Evolutionary conservation across 2,113 vertebrate genomes (phyloP).

Genomic region (Pitta sordida): DNA sequence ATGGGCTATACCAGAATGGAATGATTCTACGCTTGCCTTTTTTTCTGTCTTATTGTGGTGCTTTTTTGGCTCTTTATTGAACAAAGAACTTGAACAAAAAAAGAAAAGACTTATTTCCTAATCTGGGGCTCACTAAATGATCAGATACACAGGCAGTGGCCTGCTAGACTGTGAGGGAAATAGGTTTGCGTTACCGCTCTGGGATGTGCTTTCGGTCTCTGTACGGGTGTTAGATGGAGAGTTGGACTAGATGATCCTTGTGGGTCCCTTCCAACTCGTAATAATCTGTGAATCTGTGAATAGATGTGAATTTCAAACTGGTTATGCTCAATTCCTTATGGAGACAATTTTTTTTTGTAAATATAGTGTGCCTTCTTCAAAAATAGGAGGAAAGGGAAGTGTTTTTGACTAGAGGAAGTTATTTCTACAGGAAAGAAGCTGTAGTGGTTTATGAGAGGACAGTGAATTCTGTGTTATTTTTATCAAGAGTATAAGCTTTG

Average conservation of each 20-base stretch:
- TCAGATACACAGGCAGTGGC: no score
- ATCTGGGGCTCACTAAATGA: not conserved
- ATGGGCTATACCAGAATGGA: not conserved
- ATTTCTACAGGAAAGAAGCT: not conserved
- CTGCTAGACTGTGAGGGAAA: no score
- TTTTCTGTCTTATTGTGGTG: not conserved
- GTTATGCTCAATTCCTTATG: not conserved
- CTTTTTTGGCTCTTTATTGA: not conserved
- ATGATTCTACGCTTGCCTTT: not conserved
- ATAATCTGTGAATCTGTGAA: no score
- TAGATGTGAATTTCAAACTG: not conserved
- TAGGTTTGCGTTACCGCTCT: no score
- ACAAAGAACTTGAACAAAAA: not conserved
- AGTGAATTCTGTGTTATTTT: not conserved
- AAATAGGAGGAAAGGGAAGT: not conserved
- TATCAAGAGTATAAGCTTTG: not conserved
- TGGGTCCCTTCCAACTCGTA: no score
- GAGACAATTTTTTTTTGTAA: not conserved
- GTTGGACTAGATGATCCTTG: no score
- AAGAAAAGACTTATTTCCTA: not conserved
- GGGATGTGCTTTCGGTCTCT: no score
- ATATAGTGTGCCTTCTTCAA: not conserved
- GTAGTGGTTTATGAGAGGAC: not conserved
- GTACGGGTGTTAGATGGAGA: no score
- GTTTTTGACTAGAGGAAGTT: not conserved